A percentile compares a stretch with the other conserved stretches of the same genome.
phyloP scores from a whole-genome alignment of 1,140 invertebrate species.

The Drosophila miranda region DNA sequence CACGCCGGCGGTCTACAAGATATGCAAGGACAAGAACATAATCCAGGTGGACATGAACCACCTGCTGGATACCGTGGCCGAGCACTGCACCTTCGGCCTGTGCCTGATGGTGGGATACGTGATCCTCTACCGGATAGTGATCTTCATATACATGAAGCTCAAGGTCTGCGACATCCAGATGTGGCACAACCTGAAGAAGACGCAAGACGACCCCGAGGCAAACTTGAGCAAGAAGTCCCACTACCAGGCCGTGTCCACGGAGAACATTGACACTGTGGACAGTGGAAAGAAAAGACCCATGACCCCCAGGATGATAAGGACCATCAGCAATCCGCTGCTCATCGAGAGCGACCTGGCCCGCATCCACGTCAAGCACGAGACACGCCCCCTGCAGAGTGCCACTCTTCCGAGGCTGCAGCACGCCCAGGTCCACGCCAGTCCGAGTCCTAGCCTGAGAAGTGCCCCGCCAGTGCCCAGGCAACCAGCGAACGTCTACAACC shows the following conservation, averaged over 20 bases:
- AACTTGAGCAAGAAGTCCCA: constrained; percentile 51
- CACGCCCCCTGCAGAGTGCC: constrained; percentile 48
- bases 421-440: constrained; percentile 45
- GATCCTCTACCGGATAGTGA: constrained; percentile 56
- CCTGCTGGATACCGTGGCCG: constrained; percentile 48
- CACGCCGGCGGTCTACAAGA: constrained; percentile 58
- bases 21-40: constrained; percentile 44
- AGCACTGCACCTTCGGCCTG: constrained; percentile 54
- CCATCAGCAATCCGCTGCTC: constrained; percentile 64
- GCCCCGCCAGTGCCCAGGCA: constrained; percentile 55
- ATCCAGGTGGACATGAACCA: constrained; percentile 53
- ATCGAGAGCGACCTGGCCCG: constrained; percentile 63
- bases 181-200: constrained; percentile 64
- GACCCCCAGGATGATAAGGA: constrained; percentile 57
- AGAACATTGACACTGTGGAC: constrained; percentile 64
- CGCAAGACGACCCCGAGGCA: constrained; percentile 57
- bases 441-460: constrained; percentile 57
- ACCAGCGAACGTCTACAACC: constrained; percentile 29
- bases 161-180: constrained; percentile 65
- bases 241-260: constrained; percentile 60
- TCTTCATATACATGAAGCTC: constrained; percentile 69
- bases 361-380: constrained; percentile 68
- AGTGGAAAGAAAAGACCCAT: constrained; percentile 6
- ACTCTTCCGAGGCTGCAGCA: constrained; percentile 53
- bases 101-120: constrained; percentile 59